A percentile compares a stretch with the other conserved stretches of the same genome.
Conservation (phyloP, 2,888 invertebrate genomes). For the Euphydryas editha region DNA sequence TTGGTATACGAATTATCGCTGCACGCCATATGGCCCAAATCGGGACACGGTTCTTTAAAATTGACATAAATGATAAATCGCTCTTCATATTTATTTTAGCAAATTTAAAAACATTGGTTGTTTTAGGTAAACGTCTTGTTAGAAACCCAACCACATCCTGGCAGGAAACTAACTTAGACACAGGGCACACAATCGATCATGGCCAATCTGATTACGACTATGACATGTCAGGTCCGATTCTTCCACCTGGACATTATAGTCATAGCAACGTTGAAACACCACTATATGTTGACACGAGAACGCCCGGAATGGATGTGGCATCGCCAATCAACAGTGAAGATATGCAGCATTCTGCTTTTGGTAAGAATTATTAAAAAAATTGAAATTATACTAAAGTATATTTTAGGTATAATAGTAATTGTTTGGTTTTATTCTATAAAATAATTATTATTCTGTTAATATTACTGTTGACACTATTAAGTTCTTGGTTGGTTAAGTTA, state of each 20-base stretch:
- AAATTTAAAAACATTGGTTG: too few species aligned
- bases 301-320: constrained; percentile 59
- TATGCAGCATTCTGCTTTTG: constrained; percentile 67
- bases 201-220: constrained; percentile 79
- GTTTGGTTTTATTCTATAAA: too few species aligned
- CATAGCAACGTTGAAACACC: constrained; percentile 78
- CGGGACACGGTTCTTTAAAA: too few species aligned
- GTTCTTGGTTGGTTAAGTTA: neutral
- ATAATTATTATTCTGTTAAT: too few species aligned
- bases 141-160: constrained; percentile 86
- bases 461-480: too few species aligned
- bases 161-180: constrained; percentile 95
- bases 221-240: constrained; percentile 52
- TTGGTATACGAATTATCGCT: too few species aligned
- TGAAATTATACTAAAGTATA: neutral
- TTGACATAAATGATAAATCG: too few species aligned
- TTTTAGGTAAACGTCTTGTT: constrained; percentile 22
- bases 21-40: too few species aligned
- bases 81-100: too few species aligned
- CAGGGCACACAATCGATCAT: constrained; percentile 89
- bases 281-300: constrained; percentile 88
- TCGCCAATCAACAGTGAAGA: constrained; percentile 76
- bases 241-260: constrained; percentile 66
- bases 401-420: too few species aligned
- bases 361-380: constrained; percentile 50